Base-by-base conservation (phyloP, 2,113 vertebrate species). In the Neolamprologus caudopunctatus region DNA sequence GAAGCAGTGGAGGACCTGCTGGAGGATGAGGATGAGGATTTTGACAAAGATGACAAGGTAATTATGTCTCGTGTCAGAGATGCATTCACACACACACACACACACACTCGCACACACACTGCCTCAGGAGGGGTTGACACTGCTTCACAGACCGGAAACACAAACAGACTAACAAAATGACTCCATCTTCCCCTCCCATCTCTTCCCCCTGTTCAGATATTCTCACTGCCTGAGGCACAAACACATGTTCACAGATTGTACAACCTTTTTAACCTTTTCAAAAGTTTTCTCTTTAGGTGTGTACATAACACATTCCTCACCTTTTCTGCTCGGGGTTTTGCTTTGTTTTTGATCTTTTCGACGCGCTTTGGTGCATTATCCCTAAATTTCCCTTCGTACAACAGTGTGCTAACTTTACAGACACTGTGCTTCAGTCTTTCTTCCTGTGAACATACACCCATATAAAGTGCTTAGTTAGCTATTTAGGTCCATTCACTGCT, bases 21-120 rank as follows among this genome's bases (percentile, higher is more conserved):
- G 95, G 97, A 98, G 97, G 98, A 98, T 87, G 98, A 99, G 94
- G 99, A 99, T 90, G 98, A 99, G 96, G 99, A 99, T 91, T 98
- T 97, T 97, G 99, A 99, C 97, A 99, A 97, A 98, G 98, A 98
- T 97, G 99, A 99, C 98, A 99, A 99, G 99, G 99, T 99, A 98
- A 98, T 98, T 98, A 98, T 98, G 96, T 97, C 96, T 96, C 93
- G 93, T 96, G 95, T 94, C 96, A 96, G 91, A 95, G 96, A 97
- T 83, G 57, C 82, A 88, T 57, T 75, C 50, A 9, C 24, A 31
- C 6, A 53, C 47, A 57, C 21, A 73, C n/a, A 80, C 66, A 55
- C 78, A 54, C n/a, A 35, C 80, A 8, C 50, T 2, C 4, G 9
- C 5, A 35, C 37, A 16, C 55, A 85, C 85, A 68, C 55, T 92